Base-by-base conservation (phyloP, 2,797 vertebrate genomes). In the Micromesistius poutassou region DNA sequence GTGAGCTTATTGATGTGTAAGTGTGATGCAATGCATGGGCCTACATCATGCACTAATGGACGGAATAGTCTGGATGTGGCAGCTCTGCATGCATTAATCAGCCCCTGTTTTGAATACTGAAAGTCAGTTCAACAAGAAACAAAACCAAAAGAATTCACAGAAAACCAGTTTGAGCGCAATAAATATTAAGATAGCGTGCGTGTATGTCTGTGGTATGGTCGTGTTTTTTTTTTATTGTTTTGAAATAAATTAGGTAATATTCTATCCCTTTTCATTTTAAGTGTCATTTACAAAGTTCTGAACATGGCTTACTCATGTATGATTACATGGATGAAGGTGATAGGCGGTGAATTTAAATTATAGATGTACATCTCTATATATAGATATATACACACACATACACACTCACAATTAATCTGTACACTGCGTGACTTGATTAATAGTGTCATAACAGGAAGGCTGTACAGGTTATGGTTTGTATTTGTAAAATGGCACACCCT, bases 21-120 rank as follows among this genome's bases (percentile, higher is more conserved):
- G 62, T 28, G 62, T 68, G 62, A n/a, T 68, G 8, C 25, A 28
- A 68, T 68, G 9, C 4, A 28, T 16, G 62, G 10, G 62, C 25
- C n/a, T 55, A 55, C 62, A 68, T 28, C 62, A 68, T 68, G 62
- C 62, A 68, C 62, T 68, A 68, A 28, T 28, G 62, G 62, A 68
- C n/a, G 8, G 62, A 28, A 13, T 2, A 25, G 9, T 68, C 62
- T 68, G 62, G 9, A 68, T 4, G 25, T 68, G 62, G 62, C 62
- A 28, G 25, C 8, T 28, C 25, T 68, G 5, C 62, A 68, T 68
- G n/a, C 62, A 28, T 28, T 0, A 62, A 62, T 9, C 16, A 22
- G 42, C 42, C 42, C n/a, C n/a, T n/a, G 42, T 16, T 46, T 46
- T 22, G 2, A 50, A 19, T 7, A 50, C 46, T 50, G 46, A 22